Base-by-base conservation (phyloP, 1,140 invertebrate species). In the Nylanderia fulva region DNA sequence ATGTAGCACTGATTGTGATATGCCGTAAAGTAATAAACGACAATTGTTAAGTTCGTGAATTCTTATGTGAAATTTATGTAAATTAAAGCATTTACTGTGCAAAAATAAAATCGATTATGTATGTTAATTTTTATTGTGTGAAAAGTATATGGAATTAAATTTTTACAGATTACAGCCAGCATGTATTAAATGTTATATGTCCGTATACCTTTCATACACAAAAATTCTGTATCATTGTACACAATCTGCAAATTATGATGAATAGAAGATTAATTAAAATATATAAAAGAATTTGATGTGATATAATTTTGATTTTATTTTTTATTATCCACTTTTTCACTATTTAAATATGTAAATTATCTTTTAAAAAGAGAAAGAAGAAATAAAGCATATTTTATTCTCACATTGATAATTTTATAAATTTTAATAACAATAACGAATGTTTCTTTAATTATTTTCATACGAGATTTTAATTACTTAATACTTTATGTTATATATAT, bases 1-100 rank as follows among this genome's bases (percentile, higher is more conserved):
- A 82, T 76, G 76, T 85, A 85, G 82, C 66, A 56, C 52, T 24
- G 42, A 89, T 90, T 87, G 88, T 89, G 82, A 89, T 89, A 89
- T 60, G 15, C 56, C 69, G 33, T 87, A 75, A 76, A 63, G 79
- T 76, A 75, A 83, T 85, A 83, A 85, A 56, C 13, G 15, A 52
- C 52, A 80, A 6, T 75, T 77, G 63, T 69, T 86, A 79, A 83
- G 77, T 76, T 83, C 80, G 42, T 72, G 36, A 21, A 83, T 45
- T 66, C 33, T 33, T 85, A 69, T 64, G 61, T 64, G 36, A 85
- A n/a, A 71, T 84, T 86, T 86, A 80, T 69, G 77, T 85, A 82
- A 24, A 29, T 86, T 82, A 71, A 45, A 66, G 13, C 24, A 76
- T 64, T 24, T 85, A 74, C 68, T 24, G 1, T 33, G 63, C 64